Base-by-base conservation (phyloP, 2,113 vertebrate genomes). In the Seriola aureovittata region DNA sequence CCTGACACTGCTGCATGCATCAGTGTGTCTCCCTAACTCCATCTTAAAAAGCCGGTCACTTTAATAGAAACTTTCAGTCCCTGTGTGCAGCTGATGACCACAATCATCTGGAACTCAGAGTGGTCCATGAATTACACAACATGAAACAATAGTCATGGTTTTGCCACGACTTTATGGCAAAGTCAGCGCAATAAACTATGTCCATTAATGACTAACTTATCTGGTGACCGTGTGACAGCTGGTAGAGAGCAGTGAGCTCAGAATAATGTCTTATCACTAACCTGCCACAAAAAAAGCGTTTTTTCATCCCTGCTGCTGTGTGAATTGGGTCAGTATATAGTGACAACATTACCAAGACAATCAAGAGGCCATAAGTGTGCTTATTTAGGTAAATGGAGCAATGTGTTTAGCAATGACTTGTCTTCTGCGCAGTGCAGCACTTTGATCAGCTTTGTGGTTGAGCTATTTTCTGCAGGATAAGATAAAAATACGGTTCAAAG, bases 281-380 rank as follows among this genome's bases (percentile, higher is more conserved):
- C 68, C 62, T 75, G 19, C n/a, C 17, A 17, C 11, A 40, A 55
- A 44, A n/a, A 8, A 29, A 7, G 19, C 40, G 3, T 55, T 58
- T 44, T 63, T 63, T 64, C 11, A 11, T 21, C 36, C 2, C 29
- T 3, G 44, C 34, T 50, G 16, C 25, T 38, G 25, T 19, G 50
- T 81, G 44, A 90, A 84, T 13, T 90, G 55, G 73, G 77, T 85
- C 80, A 81, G 13, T 11, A 19, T 34, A 21, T 14, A 23, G 40
- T 34, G 29, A 19, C 0, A 1, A 65, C 21, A 57, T 19, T 6
- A 46, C 10, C 1, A 10, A 21, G 32, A 29, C 65, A 55, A 62
- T 73, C 4, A 70, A 32, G 21, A 78, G 46, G 11, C 74, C n/a
- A 8, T 1, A 32, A 71, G 59, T 44, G 8, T 79, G 11, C 10